These are phyloP conservation scores for Ormyrus labotus DNA, from an alignment of 2,888 invertebrate genomes.

Conservation along the genomic window DNA sequence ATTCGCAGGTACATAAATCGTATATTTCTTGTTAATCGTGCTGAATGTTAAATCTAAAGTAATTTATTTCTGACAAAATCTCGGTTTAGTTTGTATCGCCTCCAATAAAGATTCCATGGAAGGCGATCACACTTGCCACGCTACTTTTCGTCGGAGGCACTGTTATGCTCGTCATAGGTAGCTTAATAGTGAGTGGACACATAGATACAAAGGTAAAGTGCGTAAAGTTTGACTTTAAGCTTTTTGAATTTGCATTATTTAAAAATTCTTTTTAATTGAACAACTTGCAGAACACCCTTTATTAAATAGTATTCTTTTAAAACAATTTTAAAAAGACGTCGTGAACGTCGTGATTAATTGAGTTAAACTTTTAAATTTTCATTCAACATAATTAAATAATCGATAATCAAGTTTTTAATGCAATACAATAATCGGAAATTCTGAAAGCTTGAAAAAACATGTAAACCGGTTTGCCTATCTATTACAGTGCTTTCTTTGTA, in stretches of 20 bases:
- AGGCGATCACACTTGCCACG: conserved; percentile 86
- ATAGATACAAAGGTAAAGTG: conserved; percentile 83
- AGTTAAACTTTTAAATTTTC: too few relatives aligned
- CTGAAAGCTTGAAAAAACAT: too few relatives aligned
- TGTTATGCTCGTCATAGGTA: conserved; percentile 85
- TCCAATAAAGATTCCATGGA: conserved; percentile 88
- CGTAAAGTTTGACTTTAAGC: neutral
- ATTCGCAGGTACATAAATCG: conserved; percentile 77
- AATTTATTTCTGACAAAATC: conserved; percentile 24
- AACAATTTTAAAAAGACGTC: too few relatives aligned
- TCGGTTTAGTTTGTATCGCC: conserved; percentile 79
- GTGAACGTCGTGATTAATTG: too few relatives aligned
- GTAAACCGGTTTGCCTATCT: too few relatives aligned
- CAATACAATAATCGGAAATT: too few relatives aligned
- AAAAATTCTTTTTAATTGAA: conserved; percentile 12
- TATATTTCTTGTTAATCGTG: neutral
- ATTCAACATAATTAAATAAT: too few relatives aligned
- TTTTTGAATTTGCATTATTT: neutral
- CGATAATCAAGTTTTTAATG: too few relatives aligned
- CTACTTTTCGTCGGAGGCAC: conserved; percentile 88
- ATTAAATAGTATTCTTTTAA: too few relatives aligned
- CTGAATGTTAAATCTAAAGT: neutral
- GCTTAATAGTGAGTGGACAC: conserved; percentile 87
- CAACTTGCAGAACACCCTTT: neutral
- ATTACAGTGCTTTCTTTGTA: too few relatives aligned